Evolutionary conservation across 37 sponge, comb jelly and placozoan species (phyloP), one percentile per base, ranked within the genome.

Genomic region (Spongia lamella): DNA sequence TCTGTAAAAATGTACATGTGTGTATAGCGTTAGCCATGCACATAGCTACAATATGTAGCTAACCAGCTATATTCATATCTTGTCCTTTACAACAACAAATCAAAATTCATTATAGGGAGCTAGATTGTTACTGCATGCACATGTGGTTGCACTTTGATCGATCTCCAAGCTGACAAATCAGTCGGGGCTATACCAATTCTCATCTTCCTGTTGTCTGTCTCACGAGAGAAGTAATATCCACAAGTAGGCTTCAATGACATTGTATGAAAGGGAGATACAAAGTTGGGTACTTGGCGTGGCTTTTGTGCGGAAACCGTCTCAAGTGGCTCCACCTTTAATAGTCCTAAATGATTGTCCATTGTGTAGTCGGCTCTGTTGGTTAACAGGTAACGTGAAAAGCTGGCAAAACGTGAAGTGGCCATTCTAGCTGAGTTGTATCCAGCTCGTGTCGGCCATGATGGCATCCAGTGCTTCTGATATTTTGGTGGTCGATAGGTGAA

Each of bases 181-280:
- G 75, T 62, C 7, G 93, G 89, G 14, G 65, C 79, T 38, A 93
- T 78, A 1, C 93, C 93, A 72, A 88, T 75, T 13, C 53, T 80
- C 34, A 47, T 72, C 78, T 78, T 88, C 3, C 83, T 51, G 30
- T 93, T 69, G 75, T 89, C 89, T 2, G 90, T 89, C 7, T 56
- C 63, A 1, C 66, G 73, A 2, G 90, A 85, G 67, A 89, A 93
- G 57, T 72, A 82, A 65, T 69, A 85, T 0, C 93, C 93, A 69
- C 93, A 93, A 17, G 93, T 93, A 22, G 90, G 90, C 68, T 93
- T 93, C 43, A 66, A 37, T 5, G 24, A 29, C 9, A 43, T 13
- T 0, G 93, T 93, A 50, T 83, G 64, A 79, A 93, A 93, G 0
- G 93, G 93, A 47, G 82, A 62, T 36, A 84, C 14, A 47, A 83